Base-by-base conservation (phyloP, 2,797 vertebrate species). In the Chrosomus eos region DNA sequence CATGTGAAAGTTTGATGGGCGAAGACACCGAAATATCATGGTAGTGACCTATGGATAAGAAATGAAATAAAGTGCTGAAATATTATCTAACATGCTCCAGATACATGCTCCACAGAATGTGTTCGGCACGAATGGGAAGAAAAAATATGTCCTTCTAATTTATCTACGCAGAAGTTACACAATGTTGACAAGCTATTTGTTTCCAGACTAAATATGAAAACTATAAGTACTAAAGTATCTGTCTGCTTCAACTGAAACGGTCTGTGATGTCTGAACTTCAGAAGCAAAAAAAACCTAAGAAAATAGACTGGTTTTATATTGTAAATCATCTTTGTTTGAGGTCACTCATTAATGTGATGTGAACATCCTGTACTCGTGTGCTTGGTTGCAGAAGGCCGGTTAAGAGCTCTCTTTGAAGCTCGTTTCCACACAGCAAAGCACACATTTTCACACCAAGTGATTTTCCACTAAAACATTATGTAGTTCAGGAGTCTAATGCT, bases 371-470 rank as follows among this genome's bases (percentile, higher is more conserved):
- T 79, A n/a, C 83, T 60, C 70, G 33, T 87, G 79, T 80, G 82
- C 68, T 26, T 7, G 87, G 87, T 77, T 82, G 85, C 82, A 78
- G 70, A 85, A 88, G 70, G 85, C 83, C 67, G 58, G 33, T 73
- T 64, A 38, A 66, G 43, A 87, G 66, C 70, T 70, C 53, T 11
- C 26, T 83, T 84, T 85, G 7, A 84, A 78, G 80, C 55, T 55
- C 0, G 6, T 66, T 82, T 79, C 66, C 55, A 73, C 28, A 43
- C 71, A 66, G 60, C 45, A 83, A 68, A 68, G n/a, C 19, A 31
- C 2, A 18, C 40, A 18, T 70, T 80, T 64, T 62, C 21, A n/a
- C 55, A 64, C 7, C 7, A 64, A 26, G 19, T 40, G 1, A 19
- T 73, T 83, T 74, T 51, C 79, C 38, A 71, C 68, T 64, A 80